Evolutionary conservation across 2,888 invertebrate species (phyloP).

Genomic region (Artemia sp.): DNA sequence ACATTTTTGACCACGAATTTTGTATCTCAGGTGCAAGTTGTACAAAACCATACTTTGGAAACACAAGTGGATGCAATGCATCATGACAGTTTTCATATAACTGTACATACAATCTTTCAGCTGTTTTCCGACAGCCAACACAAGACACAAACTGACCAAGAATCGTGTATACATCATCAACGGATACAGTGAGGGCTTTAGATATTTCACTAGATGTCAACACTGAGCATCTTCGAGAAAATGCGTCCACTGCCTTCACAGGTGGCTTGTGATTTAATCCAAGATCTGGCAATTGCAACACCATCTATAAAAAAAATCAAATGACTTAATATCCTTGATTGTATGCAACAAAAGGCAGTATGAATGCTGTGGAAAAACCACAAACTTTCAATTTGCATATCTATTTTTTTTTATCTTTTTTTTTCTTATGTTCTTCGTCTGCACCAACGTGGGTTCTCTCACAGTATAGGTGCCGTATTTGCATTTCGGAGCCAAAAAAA

Average conservation of each 20-base stretch:
- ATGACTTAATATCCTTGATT: too few species aligned
- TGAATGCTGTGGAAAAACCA: too few species aligned
- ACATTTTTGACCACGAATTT: constrained; percentile 58
- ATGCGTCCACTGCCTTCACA: constrained; percentile 59
- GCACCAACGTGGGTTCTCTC: too few species aligned
- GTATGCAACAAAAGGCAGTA: too few species aligned
- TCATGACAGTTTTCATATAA: constrained; percentile 65
- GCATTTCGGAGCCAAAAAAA: too few species aligned
- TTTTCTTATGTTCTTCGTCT: too few species aligned
- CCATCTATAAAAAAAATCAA: constrained; percentile 49
- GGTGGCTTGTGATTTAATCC: constrained; percentile 53
- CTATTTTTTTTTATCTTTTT: too few species aligned
- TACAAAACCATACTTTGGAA: constrained; percentile 55
- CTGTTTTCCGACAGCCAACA: constrained; percentile 73
- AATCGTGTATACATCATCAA: constrained; percentile 61
- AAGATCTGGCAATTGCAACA: constrained; percentile 74
- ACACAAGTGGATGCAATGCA: constrained; percentile 66
- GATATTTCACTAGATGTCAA: constrained; percentile 58
- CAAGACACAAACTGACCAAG: constrained; percentile 81
- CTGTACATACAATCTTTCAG: constrained; percentile 72
- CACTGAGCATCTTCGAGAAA: constrained; percentile 59
- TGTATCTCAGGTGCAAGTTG: constrained; percentile 62
- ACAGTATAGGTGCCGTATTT: too few species aligned
- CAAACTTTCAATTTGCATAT: too few species aligned
- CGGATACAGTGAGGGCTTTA: constrained; percentile 61